Percentiles rank a stretch among this genome's conserved stretches.
Evolutionary conservation across 2,113 vertebrate species (phyloP).

Genomic region (Phoenicopterus ruber): DNA sequence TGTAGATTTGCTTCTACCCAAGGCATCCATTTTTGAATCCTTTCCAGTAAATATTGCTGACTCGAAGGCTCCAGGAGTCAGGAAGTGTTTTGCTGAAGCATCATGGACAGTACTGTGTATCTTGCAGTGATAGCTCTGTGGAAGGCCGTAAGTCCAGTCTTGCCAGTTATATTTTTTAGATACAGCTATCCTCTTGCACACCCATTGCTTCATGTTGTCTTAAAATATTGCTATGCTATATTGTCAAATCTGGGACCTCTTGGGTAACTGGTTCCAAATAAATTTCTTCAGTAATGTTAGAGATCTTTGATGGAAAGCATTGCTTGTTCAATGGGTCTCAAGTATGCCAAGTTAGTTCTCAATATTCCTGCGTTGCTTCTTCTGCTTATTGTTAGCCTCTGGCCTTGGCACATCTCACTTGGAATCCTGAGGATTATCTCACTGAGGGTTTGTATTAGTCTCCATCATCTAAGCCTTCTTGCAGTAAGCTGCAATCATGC

Average conservation of each 20-base stretch:
- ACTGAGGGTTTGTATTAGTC: background rate
- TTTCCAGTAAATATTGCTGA: conserved; percentile 28
- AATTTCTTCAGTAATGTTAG: background rate
- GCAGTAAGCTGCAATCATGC: background rate
- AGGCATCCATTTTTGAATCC: background rate
- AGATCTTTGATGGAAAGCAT: background rate
- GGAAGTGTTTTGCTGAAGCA: background rate
- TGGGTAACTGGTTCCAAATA: background rate
- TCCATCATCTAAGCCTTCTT: background rate
- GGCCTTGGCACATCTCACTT: background rate
- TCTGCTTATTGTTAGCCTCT: background rate
- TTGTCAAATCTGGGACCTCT: background rate
- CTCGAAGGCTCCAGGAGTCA: background rate
- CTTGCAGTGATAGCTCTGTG: background rate
- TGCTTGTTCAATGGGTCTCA: background rate
- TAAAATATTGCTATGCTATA: background rate
- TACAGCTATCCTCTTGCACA: background rate
- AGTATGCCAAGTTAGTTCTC: background rate
- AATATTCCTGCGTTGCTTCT: background rate
- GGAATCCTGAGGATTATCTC: background rate
- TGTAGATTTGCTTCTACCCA: background rate
- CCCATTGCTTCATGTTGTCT: background rate
- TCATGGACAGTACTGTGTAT: background rate
- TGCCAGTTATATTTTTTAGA: background rate
- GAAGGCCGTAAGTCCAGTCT: background rate